Evolutionary conservation across 1,140 invertebrate genomes (phyloP).

Genomic region (Caenorhabditis inopinata): DNA sequence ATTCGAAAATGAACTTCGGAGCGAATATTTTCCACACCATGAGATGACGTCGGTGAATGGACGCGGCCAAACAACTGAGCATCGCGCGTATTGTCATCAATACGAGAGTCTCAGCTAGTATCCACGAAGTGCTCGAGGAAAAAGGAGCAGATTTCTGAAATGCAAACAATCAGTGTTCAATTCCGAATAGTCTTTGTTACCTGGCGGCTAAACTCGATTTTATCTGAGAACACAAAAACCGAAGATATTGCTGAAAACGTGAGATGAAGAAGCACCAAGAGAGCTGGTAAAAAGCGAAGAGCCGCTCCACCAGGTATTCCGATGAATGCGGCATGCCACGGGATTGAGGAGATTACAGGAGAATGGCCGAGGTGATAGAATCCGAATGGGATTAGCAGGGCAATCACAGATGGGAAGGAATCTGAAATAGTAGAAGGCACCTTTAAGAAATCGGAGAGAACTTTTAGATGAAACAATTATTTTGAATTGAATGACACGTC

Average conservation of each 20-base stretch:
- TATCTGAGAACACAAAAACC: not conserved
- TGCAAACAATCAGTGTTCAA: not conserved
- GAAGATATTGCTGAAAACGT: conserved; percentile 22
- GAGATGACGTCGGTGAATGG: conserved; percentile 49
- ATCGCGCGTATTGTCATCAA: conserved; percentile 22
- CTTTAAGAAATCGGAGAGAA: too few species aligned
- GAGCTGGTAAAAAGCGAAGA: conserved; percentile 20
- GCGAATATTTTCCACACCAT: conserved; percentile 57
- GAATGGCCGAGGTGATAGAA: conserved; percentile 44
- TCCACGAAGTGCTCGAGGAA: not conserved
- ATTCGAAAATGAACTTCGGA: conserved; percentile 50
- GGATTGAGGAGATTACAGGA: conserved; percentile 46
- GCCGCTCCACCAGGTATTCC: conserved; percentile 45
- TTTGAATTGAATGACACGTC: too few species aligned
- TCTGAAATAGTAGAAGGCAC: conserved; percentile 30
- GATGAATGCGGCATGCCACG: conserved; percentile 49
- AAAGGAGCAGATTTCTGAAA: not conserved
- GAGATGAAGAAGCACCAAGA: conserved; percentile 38
- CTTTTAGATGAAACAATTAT: too few species aligned
- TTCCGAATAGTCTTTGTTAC: not conserved
- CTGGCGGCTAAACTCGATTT: not conserved
- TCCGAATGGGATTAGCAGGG: conserved; percentile 37
- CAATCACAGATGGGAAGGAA: not conserved
- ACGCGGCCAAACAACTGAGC: conserved; percentile 33
- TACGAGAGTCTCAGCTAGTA: not conserved